Conservation (phyloP, 35 echinoderm and acorn worm species). For the Amphiura filiformis region DNA sequence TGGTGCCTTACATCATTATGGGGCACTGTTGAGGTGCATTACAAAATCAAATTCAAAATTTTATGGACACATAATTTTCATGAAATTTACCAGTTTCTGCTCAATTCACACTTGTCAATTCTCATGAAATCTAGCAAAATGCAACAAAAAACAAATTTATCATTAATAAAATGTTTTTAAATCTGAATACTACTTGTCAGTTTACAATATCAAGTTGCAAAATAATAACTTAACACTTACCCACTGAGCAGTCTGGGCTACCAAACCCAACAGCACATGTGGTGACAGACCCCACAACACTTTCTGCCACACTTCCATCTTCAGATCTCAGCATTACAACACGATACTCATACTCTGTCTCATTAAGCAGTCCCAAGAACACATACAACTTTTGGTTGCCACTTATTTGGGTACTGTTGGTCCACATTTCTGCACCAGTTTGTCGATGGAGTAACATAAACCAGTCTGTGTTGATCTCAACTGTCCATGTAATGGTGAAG, state of each 20-base stretch:
- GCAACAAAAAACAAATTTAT: too few relatives aligned
- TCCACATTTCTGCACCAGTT: slow-evolving; percentile 26
- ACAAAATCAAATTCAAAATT: too few relatives aligned
- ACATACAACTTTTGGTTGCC: slow-evolving; percentile 63
- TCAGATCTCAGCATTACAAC: slow-evolving; percentile 59
- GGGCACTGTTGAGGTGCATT: too few relatives aligned
- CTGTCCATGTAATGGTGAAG: slow-evolving; percentile 74
- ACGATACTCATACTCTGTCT: slow-evolving; percentile 57
- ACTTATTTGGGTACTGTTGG: slow-evolving; percentile 15
- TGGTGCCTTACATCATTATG: too few relatives aligned
- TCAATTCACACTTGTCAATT: too few relatives aligned
- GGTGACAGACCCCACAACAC: neutral
- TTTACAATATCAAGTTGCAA: too few relatives aligned
- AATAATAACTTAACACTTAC: too few relatives aligned
- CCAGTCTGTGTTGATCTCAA: slow-evolving; percentile 73
- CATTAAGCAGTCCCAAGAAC: slow-evolving; percentile 48
- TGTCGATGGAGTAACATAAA: slow-evolving; percentile 60
- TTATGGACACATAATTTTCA: too few relatives aligned
- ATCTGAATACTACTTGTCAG: too few relatives aligned
- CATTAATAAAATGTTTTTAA: too few relatives aligned
- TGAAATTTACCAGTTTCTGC: too few relatives aligned
- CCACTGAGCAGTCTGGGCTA: slow-evolving; percentile 60
- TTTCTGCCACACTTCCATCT: slow-evolving; percentile 43
- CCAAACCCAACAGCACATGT: slow-evolving; percentile 70
- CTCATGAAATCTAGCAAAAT: too few relatives aligned